Conservation (phyloP, 2,797 vertebrate species). For the Clangula hyemalis region DNA sequence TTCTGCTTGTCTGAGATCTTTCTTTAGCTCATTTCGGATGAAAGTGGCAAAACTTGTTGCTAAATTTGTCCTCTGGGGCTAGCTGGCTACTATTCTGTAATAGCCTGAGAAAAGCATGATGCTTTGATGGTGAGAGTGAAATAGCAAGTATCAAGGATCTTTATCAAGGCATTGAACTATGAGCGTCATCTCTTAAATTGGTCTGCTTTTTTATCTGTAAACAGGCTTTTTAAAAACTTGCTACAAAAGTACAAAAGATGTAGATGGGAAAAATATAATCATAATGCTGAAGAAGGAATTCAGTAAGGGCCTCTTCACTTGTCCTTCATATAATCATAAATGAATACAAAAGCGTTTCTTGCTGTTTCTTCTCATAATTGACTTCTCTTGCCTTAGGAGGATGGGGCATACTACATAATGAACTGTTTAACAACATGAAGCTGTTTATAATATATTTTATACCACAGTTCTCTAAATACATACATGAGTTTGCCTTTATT, state of each 20-base stretch:
- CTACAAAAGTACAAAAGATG: neutral
- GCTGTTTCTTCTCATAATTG: neutral
- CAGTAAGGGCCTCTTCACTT: neutral
- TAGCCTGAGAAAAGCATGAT: neutral
- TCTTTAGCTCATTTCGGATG: constrained; percentile 27
- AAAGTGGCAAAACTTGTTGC: constrained; percentile 14
- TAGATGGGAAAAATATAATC: neutral
- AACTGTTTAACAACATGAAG: neutral
- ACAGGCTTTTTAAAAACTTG: constrained; percentile 13
- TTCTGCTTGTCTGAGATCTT: constrained; percentile 23
- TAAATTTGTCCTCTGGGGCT: constrained; percentile 12
- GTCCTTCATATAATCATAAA: fast-evolving
- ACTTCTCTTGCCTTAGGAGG: neutral
- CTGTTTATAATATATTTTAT: neutral
- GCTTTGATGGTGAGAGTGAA: neutral
- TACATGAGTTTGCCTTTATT: neutral
- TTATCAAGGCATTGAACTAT: constrained; percentile 20
- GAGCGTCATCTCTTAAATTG: neutral
- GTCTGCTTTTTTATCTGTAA: constrained; percentile 9
- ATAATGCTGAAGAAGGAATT: constrained; percentile 12
- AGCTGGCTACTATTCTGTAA: neutral
- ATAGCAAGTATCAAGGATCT: neutral
- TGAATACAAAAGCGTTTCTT: neutral
- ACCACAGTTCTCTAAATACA: neutral
- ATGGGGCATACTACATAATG: neutral